Evolutionary conservation across 35 echinoderm and acorn worm species (phyloP).

Genomic region (Stichopus chloronotus): DNA sequence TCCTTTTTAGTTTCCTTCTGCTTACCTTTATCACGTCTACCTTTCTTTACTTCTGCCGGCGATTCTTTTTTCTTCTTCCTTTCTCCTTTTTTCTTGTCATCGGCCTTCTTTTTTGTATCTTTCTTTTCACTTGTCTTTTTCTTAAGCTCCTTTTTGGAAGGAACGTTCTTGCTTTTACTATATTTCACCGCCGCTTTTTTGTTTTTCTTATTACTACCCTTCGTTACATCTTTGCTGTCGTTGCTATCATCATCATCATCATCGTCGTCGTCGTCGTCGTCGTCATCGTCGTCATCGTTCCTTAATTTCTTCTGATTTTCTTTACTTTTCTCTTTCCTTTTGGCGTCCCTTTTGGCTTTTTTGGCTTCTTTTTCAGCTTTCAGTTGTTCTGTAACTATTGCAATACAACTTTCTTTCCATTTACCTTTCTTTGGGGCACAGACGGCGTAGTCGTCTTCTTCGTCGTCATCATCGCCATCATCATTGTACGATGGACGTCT

Average conservation of each 20-base stretch:
- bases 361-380: conserved; percentile 47
- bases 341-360: conserved; percentile 4
- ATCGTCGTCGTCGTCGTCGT: not conserved
- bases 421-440: conserved; percentile 45
- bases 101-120: conserved; percentile 22
- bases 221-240: not conserved
- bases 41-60: not conserved
- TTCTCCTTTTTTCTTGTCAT: not conserved
- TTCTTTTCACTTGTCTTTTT: conserved; percentile 2
- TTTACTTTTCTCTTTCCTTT: conserved; percentile 30
- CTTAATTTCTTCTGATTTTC: not conserved
- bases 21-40: not conserved
- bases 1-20: conserved; percentile 24
- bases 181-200: conserved; percentile 24
- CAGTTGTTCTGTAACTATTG: conserved; percentile 40
- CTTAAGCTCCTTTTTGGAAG: not conserved
- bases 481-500: not conserved
- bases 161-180: conserved; percentile 43
- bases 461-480: conserved; percentile 26
- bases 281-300: not conserved
- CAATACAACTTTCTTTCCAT: conserved; percentile 50
- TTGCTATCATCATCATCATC: conserved; percentile 14
- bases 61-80: conserved; percentile 4
- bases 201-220: conserved; percentile 5
- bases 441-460: conserved; percentile 46